Evolutionary conservation across 2,797 vertebrate species (phyloP).

Genomic region (Pipistrellus pipistrellus): DNA sequence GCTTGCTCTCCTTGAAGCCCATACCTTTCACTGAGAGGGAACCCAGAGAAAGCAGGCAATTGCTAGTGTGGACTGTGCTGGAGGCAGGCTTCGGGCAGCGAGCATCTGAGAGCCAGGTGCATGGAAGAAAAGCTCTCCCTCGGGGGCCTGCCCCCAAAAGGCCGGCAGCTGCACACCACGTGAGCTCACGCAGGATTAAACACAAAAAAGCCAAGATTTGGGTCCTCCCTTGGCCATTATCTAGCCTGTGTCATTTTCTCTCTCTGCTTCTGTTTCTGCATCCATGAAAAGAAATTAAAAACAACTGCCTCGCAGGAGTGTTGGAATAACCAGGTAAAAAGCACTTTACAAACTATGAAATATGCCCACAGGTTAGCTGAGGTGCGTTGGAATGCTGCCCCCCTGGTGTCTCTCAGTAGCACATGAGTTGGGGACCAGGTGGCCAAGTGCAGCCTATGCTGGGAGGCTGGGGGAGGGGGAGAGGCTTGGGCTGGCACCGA

Average conservation of each 20-base stretch:
- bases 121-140: not conserved
- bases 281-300: not conserved
- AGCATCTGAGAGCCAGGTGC: not conserved
- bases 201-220: not conserved
- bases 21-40: not conserved
- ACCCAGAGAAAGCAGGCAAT: too few relatives aligned
- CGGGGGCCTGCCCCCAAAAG: not conserved
- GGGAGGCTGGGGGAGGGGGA: rapidly evolving
- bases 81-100: not conserved
- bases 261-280: not conserved
- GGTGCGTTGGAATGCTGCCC: not conserved
- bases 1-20: not conserved
- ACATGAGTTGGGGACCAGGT: not conserved
- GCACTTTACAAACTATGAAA: not conserved
- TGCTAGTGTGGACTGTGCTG: not conserved
- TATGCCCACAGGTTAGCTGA: not conserved
- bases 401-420: not conserved
- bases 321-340: not conserved
- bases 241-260: not conserved
- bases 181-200: not conserved
- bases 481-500: not conserved
- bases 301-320: rapidly evolving
- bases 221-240: not conserved
- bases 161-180: rapidly evolving
- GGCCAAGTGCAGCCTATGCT: not conserved